phyloP scores from a whole-genome alignment of 2,888 invertebrate genomes.

The Urechis unicinctus region DNA sequence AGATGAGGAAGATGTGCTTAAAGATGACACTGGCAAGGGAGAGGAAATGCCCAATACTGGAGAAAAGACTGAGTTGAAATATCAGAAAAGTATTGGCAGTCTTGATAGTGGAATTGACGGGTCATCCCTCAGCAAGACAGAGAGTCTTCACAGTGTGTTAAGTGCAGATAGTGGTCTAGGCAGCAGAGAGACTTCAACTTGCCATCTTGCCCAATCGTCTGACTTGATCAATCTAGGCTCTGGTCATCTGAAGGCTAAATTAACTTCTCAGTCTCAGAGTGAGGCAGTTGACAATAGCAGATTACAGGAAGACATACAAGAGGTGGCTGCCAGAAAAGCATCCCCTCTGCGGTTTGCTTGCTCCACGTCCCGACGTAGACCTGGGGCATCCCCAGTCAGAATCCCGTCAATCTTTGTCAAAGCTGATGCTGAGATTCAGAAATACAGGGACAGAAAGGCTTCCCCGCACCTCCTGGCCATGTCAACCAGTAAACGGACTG shows the following conservation, averaged over 20 bases:
- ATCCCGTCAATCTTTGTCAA: constrained; percentile 36
- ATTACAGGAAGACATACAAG: neutral
- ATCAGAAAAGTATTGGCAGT: constrained; percentile 8
- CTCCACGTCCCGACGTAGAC: constrained; percentile 14
- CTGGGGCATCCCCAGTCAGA: constrained; percentile 29
- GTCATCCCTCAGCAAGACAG: neutral
- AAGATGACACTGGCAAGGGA: neutral
- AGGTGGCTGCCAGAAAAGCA: constrained; percentile 22
- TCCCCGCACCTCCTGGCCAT: neutral
- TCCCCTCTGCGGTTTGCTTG: constrained; percentile 32
- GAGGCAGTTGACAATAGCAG: neutral
- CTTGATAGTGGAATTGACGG: constrained; percentile 11
- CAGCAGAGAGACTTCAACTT: neutral
- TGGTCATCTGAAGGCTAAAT: neutral
- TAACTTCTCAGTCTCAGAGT: neutral
- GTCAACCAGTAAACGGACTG: neutral
- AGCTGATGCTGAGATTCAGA: constrained; percentile 18
- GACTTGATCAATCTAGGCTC: neutral
- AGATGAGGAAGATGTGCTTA: constrained; percentile 1
- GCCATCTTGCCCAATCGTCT: too few species aligned
- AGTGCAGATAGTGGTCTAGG: constrained; percentile 13
- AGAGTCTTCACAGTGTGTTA: constrained; percentile 6
- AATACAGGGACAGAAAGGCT: neutral
- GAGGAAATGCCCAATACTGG: neutral
- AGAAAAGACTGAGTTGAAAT: neutral